These are phyloP conservation scores for Typhlomys cinereus DNA, from an alignment of 2,113 vertebrate genomes.

Conservation along the genomic window DNA sequence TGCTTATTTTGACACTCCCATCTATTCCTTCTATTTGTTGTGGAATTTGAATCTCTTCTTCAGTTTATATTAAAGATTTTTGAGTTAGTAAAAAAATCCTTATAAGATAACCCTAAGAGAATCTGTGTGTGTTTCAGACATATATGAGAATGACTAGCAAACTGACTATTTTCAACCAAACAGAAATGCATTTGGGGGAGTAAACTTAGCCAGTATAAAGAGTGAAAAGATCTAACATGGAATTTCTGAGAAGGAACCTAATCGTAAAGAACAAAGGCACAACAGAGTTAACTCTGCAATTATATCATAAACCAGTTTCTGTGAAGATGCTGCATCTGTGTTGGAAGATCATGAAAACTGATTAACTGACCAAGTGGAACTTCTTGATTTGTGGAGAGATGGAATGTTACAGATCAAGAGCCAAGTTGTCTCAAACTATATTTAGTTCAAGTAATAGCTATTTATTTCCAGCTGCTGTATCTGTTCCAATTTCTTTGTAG, in stretches of 20 bases:
- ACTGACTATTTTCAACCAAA: not conserved
- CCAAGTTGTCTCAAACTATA: not conserved
- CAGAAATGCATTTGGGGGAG: not conserved
- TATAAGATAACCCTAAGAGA: not conserved
- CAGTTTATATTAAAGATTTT: not conserved
- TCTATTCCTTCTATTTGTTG: not conserved
- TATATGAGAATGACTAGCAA: not conserved
- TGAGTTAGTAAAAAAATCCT: not conserved
- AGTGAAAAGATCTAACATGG: not conserved
- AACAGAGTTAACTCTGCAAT: not conserved
- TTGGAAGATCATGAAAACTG: not conserved
- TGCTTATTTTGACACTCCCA: not conserved
- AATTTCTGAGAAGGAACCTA: not conserved
- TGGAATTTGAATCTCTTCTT: not conserved
- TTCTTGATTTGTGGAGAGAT: not conserved
- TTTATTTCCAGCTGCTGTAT: not conserved
- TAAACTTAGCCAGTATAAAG: too few relatives aligned
- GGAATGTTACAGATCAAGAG: not conserved
- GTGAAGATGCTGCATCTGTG: not conserved
- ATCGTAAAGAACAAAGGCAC: not conserved
- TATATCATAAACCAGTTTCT: not conserved
- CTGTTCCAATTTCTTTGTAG: not conserved
- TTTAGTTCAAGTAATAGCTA: not conserved
- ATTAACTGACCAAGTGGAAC: not conserved
- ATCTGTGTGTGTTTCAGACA: not conserved